These are phyloP conservation scores for Antheraea yamamai DNA, from an alignment of 2,888 invertebrate genomes.

Conservation along the genomic window DNA sequence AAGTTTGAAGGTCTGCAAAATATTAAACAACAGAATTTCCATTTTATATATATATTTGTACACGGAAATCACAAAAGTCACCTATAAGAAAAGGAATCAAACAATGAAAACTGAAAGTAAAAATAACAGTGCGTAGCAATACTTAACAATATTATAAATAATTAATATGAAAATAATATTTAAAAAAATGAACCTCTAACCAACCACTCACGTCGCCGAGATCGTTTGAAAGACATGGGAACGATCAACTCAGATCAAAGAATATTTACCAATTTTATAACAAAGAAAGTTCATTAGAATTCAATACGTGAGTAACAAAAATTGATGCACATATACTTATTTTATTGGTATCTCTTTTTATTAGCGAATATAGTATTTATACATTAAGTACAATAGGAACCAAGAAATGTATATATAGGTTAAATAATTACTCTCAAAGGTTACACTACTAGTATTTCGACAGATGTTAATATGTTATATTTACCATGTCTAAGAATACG, in stretches of 20 bases:
- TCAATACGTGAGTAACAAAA: neutral
- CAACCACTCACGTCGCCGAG: no score
- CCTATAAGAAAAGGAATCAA: no score
- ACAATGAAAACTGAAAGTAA: no score
- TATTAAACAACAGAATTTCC: neutral
- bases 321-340: neutral
- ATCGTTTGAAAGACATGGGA: no score
- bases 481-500: slow-evolving; percentile 18
- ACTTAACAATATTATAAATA: no score
- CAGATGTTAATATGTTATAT: slow-evolving; percentile 19
- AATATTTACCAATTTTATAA: neutral
- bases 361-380: neutral
- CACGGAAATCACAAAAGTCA: no score
- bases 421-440: slow-evolving; percentile 13
- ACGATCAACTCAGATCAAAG: no score
- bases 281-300: neutral
- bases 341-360: neutral
- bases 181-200: no score
- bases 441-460: slow-evolving; percentile 21
- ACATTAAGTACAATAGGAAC: neutral
- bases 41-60: neutral
- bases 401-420: neutral
- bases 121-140: no score
- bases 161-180: no score
- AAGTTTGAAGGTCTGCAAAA: neutral